These are phyloP conservation scores for Porites lutea DNA, from an alignment of 64 coral and sea anemone genomes.

Conservation along the genomic window DNA sequence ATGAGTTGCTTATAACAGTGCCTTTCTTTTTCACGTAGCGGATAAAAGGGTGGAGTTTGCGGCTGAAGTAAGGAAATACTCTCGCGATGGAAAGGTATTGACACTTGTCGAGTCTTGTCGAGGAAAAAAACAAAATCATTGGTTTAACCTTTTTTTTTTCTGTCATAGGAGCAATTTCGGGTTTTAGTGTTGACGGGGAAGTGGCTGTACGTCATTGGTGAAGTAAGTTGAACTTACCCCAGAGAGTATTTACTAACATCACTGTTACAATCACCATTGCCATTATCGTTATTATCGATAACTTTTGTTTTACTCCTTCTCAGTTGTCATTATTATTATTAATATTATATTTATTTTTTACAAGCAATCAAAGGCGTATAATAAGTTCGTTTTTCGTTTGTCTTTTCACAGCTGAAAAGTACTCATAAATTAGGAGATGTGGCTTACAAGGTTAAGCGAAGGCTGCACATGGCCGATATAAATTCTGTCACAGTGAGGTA, in stretches of 20 bases:
- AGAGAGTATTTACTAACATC: no score
- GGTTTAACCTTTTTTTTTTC: neutral
- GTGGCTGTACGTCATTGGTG: constrained; percentile 35
- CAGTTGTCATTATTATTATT: no score
- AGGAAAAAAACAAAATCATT: neutral
- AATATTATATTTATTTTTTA: no score
- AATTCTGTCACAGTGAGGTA: constrained; percentile 52
- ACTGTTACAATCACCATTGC: no score
- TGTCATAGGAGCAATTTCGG: constrained; percentile 36
- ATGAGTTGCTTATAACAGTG: no score
- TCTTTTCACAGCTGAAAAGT: neutral
- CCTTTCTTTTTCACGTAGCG: neutral
- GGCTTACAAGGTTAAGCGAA: constrained; percentile 33
- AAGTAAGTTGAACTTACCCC: neutral
- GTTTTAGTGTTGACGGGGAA: constrained; percentile 37
- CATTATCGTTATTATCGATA: no score
- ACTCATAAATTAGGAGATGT: neutral
- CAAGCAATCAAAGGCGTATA: no score
- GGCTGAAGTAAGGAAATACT: constrained; percentile 52
- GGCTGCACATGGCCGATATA: constrained; percentile 18
- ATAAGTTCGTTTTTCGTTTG: neutral
- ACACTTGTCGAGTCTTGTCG: neutral
- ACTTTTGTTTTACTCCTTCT: no score
- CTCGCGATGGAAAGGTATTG: constrained; percentile 20
- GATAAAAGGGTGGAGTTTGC: constrained; percentile 60